A percentile compares a stretch with the other conserved stretches of the same genome.
Evolutionary conservation across 2,797 vertebrate species (phyloP).

Genomic region (Tolypeutes matacus): DNA sequence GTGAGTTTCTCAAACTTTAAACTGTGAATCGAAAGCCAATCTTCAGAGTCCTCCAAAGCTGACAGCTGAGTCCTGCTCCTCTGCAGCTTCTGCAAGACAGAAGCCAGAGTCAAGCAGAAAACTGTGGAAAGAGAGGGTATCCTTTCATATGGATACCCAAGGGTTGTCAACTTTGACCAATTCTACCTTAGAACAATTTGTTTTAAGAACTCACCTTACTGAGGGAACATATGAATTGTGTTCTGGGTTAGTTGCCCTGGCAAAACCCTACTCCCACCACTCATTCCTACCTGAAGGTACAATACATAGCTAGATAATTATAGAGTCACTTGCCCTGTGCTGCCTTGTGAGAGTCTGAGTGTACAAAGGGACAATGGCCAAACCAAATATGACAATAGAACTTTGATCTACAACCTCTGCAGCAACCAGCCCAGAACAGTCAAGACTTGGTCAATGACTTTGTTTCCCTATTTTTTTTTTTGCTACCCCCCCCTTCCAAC

Average conservation of each 20-base stretch:
- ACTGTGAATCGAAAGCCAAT: conserved; percentile 87
- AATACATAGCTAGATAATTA: neutral
- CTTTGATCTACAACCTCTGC: no score
- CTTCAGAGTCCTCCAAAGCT: conserved; percentile 81
- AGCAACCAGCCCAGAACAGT: neutral
- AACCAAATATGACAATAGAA: accelerated
- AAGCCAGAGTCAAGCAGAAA: conserved; percentile 50
- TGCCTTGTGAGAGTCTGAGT: neutral
- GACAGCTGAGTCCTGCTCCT: conserved; percentile 22
- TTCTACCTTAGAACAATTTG: neutral
- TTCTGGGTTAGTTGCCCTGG: neutral
- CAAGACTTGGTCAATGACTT: neutral
- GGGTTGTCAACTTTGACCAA: neutral
- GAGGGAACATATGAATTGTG: neutral
- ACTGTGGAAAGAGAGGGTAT: neutral
- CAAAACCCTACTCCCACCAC: neutral
- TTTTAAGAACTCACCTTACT: neutral
- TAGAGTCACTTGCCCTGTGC: neutral
- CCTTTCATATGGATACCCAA: neutral
- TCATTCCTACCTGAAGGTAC: neutral
- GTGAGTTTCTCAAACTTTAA: conserved; percentile 87
- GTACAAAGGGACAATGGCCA: neutral
- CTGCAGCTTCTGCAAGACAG: conserved; percentile 80
- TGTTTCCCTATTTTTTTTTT: neutral
- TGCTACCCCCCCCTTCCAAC: neutral